These are phyloP conservation scores for Crotalus helleri DNA, from an alignment of 2,113 vertebrate species.

Conservation along the genomic window DNA sequence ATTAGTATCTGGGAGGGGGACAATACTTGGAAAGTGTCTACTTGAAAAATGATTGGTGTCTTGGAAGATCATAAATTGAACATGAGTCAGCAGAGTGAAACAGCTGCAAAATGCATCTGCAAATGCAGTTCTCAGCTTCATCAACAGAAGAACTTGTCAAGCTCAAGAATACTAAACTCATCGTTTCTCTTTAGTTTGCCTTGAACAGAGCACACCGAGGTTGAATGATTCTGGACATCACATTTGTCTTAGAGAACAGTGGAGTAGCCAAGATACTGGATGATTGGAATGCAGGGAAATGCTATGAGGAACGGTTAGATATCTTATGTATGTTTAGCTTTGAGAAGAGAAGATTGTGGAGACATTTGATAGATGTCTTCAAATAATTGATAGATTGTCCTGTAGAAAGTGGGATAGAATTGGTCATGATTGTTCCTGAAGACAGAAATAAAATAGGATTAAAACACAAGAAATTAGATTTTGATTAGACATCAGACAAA, in stretches of 20 bases:
- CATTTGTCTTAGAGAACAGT: not conserved
- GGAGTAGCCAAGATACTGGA: not conserved
- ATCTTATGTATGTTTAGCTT: not conserved
- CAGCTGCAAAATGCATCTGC: not conserved
- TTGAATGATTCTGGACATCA: not conserved
- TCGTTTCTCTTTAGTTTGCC: not conserved
- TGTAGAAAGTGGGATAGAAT: not conserved
- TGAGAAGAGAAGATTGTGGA: not conserved
- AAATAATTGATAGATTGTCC: not conserved
- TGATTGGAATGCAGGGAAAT: not conserved
- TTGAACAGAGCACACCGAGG: not conserved
- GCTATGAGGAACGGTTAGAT: not conserved
- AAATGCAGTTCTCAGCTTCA: not conserved
- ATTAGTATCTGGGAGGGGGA: not conserved
- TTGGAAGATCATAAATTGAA: not conserved
- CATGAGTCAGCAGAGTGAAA: not conserved
- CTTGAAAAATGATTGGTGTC: not conserved
- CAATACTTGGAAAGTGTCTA: not conserved
- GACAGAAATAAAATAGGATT: not conserved
- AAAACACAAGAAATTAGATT: not conserved
- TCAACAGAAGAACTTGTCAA: not conserved
- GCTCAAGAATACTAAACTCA: not conserved
- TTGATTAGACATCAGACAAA: not conserved
- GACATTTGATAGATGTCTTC: not conserved
- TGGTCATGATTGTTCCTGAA: not conserved